Conservation (phyloP, 1,140 invertebrate genomes). For the Drosophila teissieri region DNA sequence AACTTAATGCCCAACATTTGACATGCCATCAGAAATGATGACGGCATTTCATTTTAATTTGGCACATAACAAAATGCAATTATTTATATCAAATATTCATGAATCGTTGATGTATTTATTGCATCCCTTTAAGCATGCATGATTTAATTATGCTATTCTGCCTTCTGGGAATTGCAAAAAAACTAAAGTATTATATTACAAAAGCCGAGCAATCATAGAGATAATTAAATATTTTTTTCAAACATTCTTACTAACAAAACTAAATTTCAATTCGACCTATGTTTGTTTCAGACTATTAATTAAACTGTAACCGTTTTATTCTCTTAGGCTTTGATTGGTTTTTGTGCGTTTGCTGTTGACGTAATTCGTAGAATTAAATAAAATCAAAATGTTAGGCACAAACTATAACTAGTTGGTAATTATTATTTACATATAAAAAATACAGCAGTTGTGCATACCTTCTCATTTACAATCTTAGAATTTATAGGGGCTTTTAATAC, state of each 20-base stretch:
- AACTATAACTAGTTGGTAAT: no score
- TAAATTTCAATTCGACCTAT: not conserved
- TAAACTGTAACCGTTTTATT: not conserved
- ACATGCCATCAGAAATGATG: constrained; percentile 69
- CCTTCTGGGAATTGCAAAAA: not conserved
- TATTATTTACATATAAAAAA: no score
- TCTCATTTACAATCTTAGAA: no score
- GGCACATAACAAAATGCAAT: constrained; percentile 41
- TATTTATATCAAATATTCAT: constrained; percentile 44
- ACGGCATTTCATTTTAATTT: constrained; percentile 59
- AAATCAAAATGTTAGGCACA: no score
- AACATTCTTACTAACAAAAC: not conserved
- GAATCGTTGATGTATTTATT: constrained; percentile 30
- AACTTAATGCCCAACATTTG: constrained; percentile 62
- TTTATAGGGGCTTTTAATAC: not conserved
- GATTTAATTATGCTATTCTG: not conserved
- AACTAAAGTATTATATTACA: no score
- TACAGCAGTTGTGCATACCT: no score
- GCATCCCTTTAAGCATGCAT: not conserved
- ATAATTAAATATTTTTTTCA: no score
- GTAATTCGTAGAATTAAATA: no score
- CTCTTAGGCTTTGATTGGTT: not conserved
- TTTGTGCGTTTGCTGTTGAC: not conserved
- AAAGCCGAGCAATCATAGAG: no score
- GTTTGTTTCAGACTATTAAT: not conserved